phyloP scores from a whole-genome alignment of 2,888 invertebrate genomes.

The Yponomeuta plumbellus region DNA sequence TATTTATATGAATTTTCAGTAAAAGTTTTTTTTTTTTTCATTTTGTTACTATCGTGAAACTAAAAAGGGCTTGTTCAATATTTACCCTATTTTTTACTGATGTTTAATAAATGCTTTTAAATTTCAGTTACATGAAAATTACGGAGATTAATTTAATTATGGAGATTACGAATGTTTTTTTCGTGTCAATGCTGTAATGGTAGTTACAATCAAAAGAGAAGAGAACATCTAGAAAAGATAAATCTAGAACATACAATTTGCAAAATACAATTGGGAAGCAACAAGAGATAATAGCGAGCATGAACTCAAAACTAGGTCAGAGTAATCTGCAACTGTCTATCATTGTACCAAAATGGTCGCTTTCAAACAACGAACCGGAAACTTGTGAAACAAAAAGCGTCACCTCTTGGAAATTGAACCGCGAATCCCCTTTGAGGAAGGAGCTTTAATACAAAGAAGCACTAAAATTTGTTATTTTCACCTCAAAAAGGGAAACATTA shows the following conservation, averaged over 20 bases:
- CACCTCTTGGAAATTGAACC: background rate
- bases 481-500: background rate
- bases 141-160: too few relatives aligned
- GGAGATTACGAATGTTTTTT: too few relatives aligned
- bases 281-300: background rate
- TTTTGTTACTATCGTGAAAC: background rate
- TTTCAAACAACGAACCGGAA: background rate
- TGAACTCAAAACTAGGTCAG: background rate
- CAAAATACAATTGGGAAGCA: too few relatives aligned
- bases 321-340: background rate
- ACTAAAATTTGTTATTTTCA: constrained; percentile 8
- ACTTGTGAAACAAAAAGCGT: background rate
- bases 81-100: background rate
- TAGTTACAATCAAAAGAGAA: too few relatives aligned
- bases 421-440: background rate
- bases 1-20: background rate
- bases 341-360: background rate
- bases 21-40: background rate
- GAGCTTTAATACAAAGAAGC: background rate
- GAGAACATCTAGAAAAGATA: too few relatives aligned
- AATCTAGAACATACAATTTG: too few relatives aligned
- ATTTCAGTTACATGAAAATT: too few relatives aligned
- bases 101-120: too few relatives aligned
- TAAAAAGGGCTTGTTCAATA: background rate
- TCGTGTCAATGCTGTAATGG: too few relatives aligned